Percentiles rank a stretch among this genome's conserved stretches.
These are phyloP conservation scores for Arctocebus calabarensis DNA, from an alignment of 2,797 vertebrate genomes.

Conservation along the genomic window DNA sequence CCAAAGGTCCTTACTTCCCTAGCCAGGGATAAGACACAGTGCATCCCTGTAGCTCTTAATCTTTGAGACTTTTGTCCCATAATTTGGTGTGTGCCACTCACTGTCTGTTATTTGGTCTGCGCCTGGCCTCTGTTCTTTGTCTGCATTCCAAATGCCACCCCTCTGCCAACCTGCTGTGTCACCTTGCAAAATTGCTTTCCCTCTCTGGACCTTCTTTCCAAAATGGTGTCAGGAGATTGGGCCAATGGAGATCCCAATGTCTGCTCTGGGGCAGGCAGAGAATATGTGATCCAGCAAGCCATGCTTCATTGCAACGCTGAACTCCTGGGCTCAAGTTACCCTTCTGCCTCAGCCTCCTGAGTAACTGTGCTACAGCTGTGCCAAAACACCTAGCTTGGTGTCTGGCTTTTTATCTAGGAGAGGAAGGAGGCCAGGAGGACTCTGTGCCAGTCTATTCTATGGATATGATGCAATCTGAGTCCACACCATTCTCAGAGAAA, in stretches of 20 bases:
- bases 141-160: neutral
- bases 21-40: neutral
- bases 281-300: neutral
- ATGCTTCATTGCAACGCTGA: neutral
- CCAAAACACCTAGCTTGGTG: neutral
- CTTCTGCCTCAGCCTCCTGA: neutral
- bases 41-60: neutral
- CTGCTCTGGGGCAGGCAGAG: neutral
- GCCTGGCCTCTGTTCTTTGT: neutral
- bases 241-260: neutral
- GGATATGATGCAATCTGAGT: neutral
- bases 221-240: neutral
- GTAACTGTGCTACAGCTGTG: neutral
- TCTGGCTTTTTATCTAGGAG: neutral
- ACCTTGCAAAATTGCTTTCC: neutral
- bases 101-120: neutral
- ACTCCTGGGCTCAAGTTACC: neutral
- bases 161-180: neutral
- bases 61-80: neutral
- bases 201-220: slow-evolving; percentile 31
- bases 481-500: neutral
- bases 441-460: neutral
- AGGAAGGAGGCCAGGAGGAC: neutral
- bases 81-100: neutral
- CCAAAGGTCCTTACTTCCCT: neutral